These are phyloP conservation scores for Danionella cerebrum DNA, from an alignment of 2,113 vertebrate genomes.

Conservation along the genomic window DNA sequence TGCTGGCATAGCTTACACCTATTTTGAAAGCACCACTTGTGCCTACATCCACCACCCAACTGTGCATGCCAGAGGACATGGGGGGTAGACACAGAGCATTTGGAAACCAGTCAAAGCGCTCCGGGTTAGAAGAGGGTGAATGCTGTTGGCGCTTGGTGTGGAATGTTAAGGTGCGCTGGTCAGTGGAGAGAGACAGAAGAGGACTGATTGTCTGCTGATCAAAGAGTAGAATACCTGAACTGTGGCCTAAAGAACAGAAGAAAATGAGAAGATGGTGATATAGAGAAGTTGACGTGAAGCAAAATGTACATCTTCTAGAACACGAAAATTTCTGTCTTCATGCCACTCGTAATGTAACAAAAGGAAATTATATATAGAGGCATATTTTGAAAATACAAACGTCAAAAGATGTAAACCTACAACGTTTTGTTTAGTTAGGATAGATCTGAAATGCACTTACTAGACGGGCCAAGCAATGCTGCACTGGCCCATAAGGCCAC, in stretches of 20 bases:
- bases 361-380: no score
- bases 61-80: slow-evolving; percentile 70
- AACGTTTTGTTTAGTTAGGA: no score
- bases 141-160: slow-evolving; percentile 65
- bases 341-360: no score
- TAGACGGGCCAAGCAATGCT: slow-evolving; percentile 67
- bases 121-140: slow-evolving; percentile 58
- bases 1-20: slow-evolving; percentile 75
- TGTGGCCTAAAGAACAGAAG: slow-evolving; percentile 42
- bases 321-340: no score
- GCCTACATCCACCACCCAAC: slow-evolving; percentile 76
- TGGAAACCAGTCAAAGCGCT: slow-evolving; percentile 86
- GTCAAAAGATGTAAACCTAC: no score
- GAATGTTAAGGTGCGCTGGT: slow-evolving; percentile 76
- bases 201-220: slow-evolving; percentile 76
- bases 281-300: no score
- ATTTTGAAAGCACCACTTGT: slow-evolving; percentile 84
- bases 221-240: slow-evolving; percentile 63
- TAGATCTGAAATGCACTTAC: slow-evolving; percentile 59
- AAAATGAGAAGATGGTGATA: not conserved
- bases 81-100: slow-evolving; percentile 71
- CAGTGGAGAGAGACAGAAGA: slow-evolving; percentile 72
- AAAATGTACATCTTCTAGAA: no score
- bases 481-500: slow-evolving; percentile 79
- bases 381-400: no score